Evolutionary conservation across 2,113 vertebrate genomes (phyloP), one percentile per base, ranked within the genome.

Genomic region (Uria aalge): DNA sequence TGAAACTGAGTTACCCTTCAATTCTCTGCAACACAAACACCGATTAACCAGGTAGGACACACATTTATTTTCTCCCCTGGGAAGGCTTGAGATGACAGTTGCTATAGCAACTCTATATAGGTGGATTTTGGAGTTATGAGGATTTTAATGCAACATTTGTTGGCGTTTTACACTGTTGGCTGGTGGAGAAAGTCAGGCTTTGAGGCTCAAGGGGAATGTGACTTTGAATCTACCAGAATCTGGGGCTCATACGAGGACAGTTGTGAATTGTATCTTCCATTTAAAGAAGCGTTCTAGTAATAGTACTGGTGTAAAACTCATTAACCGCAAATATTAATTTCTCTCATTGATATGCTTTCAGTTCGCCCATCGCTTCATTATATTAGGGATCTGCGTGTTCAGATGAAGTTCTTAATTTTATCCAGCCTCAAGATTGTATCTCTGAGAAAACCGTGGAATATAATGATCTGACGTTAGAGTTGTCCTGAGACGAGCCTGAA

Each of bases 1-100:
- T 38, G 50, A 74, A 88, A 76, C 73, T 45, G 8, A 83, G 81
- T 92, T 96, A 90, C 81, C 67, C 81, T 94, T 85, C 94, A 85
- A 81, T 96, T 96, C 92, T 50, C 52, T 63, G 81, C 32, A 91
- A 79, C 85, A 85, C 91, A 90, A 96, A 94, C 85, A 96, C 84
- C 47, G 60, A 97, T 97, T 96, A 96, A 74, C 79, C 96, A 92
- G 92, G 86, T 93, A 95, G 96, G 84, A 80, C 74, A 88, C 85
- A 64, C 75, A 77, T 81, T 87, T 89, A 85, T 96, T 96, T 96
- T 94, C 93, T 94, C 96, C 78, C 81, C 14, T 48, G 93, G 85
- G 92, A 97, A 96, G 95, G 77, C 74, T 78, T 68, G 84, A 93
- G 93, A 64, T 96, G 82, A 64, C 78, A 96, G 97, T 98, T 97